phyloP scores from a whole-genome alignment of 1,140 invertebrate species.

The Hycleus cichorii region DNA sequence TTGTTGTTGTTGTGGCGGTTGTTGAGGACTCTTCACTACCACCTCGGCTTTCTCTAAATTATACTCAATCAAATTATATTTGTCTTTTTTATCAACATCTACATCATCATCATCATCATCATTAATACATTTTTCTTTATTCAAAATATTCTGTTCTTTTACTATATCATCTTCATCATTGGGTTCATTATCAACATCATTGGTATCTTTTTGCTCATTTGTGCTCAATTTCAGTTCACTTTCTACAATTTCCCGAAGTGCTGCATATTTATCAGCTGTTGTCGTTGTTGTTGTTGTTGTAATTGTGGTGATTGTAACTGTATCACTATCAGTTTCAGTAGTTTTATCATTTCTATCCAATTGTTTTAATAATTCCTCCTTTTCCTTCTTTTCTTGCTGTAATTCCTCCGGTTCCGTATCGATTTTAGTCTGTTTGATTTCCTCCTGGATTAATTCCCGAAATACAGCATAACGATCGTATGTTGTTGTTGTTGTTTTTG shows the following conservation, averaged over 20 bases:
- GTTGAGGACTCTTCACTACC: conserved; percentile 22
- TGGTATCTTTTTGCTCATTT: conserved; percentile 20
- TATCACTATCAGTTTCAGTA: not conserved
- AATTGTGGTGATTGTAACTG: too few species aligned
- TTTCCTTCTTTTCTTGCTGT: conserved; percentile 33
- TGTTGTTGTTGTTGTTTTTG: conserved; percentile 28
- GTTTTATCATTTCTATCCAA: conserved; percentile 31
- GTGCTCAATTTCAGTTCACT: conserved; percentile 31
- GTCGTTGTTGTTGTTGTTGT: conserved; percentile 26
- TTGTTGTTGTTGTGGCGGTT: conserved; percentile 20
- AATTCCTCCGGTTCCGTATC: conserved; percentile 38
- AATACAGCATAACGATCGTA: conserved; percentile 80
- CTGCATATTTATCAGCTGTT: conserved; percentile 57
- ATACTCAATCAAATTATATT: conserved; percentile 31
- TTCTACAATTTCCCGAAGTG: conserved; percentile 59
- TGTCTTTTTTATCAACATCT: conserved; percentile 9
- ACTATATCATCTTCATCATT: conserved; percentile 32
- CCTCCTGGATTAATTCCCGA: conserved; percentile 69
- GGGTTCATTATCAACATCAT: conserved; percentile 17
- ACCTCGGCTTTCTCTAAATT: conserved; percentile 40
- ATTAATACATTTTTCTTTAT: conserved; percentile 27
- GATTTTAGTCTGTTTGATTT: conserved; percentile 48
- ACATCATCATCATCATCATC: conserved; percentile 23
- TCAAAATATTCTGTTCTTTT: conserved; percentile 37
- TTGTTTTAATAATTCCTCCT: not conserved